A percentile compares a stretch with the other conserved stretches of the same genome.
Conservation (phyloP, 35 echinoderm and acorn worm genomes). For the Apostichopus californicus region DNA sequence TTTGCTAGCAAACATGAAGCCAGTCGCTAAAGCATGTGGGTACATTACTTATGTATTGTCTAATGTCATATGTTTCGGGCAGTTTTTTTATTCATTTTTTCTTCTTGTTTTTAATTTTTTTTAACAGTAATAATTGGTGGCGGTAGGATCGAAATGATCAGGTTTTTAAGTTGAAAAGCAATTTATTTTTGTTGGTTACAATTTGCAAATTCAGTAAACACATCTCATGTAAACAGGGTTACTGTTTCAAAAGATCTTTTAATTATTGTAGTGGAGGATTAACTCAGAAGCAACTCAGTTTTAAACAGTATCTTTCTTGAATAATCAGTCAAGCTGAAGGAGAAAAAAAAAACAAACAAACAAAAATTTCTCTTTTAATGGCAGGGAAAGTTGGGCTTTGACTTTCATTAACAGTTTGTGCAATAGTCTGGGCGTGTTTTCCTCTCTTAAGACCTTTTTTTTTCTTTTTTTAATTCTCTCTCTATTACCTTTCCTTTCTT, state of each 20-base stretch:
- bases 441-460: background rate
- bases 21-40: background rate
- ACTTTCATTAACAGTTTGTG: constrained; percentile 38
- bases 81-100: background rate
- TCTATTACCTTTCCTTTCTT: background rate
- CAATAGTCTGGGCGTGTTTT: constrained; percentile 22
- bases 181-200: background rate
- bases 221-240: too few relatives aligned
- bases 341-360: background rate
- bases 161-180: background rate
- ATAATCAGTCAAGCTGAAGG: background rate
- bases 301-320: constrained; percentile 26
- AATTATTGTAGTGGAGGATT: background rate
- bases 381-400: constrained; percentile 37
- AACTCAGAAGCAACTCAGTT: background rate
- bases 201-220: too few relatives aligned
- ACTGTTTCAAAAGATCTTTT: background rate
- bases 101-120: background rate
- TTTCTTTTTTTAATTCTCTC: background rate
- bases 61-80: too few relatives aligned
- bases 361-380: background rate
- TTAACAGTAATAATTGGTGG: too few relatives aligned
- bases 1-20: too few relatives aligned
- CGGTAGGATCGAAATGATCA: too few relatives aligned
- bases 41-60: too few relatives aligned